Percentiles rank a stretch among this genome's conserved stretches.
Evolutionary conservation across 2,113 vertebrate species (phyloP).

Genomic region (Hypanus sabinus): DNA sequence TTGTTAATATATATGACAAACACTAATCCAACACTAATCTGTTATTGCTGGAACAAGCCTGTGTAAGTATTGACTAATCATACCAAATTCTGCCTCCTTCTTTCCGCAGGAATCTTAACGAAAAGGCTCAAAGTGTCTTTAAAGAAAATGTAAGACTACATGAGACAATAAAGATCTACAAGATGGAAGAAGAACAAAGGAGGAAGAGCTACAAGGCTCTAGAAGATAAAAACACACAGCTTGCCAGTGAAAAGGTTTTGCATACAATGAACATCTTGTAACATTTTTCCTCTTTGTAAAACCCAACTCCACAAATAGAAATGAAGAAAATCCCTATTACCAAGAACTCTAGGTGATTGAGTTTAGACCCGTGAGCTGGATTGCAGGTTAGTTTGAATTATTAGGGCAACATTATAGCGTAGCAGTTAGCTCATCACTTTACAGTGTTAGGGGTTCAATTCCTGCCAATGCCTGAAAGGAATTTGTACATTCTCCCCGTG

Average conservation of each 20-base stretch:
- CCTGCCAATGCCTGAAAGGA: too few species aligned
- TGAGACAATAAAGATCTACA: slow-evolving; percentile 58
- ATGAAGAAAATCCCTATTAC: neutral
- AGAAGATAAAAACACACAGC: slow-evolving; percentile 52
- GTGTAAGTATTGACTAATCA: neutral
- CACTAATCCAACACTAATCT: too few species aligned
- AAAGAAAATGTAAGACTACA: slow-evolving; percentile 68
- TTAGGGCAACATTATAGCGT: too few species aligned
- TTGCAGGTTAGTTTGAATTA: neutral
- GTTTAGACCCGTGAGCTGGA: neutral
- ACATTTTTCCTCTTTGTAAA: neutral
- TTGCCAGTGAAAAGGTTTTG: slow-evolving; percentile 66
- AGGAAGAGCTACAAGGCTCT: slow-evolving; percentile 55
- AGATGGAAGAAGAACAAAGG: slow-evolving; percentile 58
- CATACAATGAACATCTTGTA: slow-evolving; percentile 3
- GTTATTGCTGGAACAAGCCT: neutral
- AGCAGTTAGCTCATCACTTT: too few species aligned
- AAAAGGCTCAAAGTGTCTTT: slow-evolving; percentile 61
- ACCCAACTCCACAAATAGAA: neutral
- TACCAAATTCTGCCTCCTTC: slow-evolving; percentile 36
- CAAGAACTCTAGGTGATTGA: neutral
- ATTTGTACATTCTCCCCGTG: too few species aligned
- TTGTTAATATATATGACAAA: too few species aligned
- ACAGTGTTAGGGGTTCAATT: too few species aligned
- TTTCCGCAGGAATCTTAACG: slow-evolving; percentile 65